phyloP scores from a whole-genome alignment of 2,797 vertebrate species.

The Margarornis squamiger region DNA sequence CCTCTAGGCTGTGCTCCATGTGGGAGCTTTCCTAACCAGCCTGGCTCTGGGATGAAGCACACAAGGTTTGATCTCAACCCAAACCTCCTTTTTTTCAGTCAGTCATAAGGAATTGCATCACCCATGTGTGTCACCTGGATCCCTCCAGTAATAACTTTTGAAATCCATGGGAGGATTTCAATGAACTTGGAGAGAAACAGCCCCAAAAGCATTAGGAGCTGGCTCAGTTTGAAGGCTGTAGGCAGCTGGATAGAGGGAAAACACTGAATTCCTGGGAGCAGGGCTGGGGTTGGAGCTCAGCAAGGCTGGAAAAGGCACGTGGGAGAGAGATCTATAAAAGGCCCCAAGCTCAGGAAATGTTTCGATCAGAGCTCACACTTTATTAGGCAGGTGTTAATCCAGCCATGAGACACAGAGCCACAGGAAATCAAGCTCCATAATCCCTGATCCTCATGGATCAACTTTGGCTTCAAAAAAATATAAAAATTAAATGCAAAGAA shows the following conservation, averaged over 20 bases:
- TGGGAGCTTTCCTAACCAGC: not conserved
- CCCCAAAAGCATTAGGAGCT: not conserved
- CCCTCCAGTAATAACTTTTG: not conserved
- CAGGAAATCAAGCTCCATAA: not conserved
- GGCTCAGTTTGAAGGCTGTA: not conserved
- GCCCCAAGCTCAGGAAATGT: not conserved
- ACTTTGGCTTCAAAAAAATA: fast-evolving
- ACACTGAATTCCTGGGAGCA: not conserved
- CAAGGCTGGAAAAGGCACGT: not conserved
- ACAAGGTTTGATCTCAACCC: not conserved
- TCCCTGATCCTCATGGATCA: not conserved
- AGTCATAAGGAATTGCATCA: not conserved
- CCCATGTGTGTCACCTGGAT: not conserved
- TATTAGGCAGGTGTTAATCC: not conserved
- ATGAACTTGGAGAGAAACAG: not conserved
- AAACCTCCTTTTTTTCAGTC: not conserved
- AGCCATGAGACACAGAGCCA: not conserved
- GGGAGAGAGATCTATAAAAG: not conserved
- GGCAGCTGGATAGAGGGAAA: not conserved
- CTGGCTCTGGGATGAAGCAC: not conserved
- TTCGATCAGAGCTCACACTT: not conserved
- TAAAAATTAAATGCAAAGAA: not conserved
- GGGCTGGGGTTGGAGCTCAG: not conserved
- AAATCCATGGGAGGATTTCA: not conserved
- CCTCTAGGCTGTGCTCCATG: not conserved